Conservation (phyloP, 1,140 invertebrate species). For the Gonatopus flavifemur region DNA sequence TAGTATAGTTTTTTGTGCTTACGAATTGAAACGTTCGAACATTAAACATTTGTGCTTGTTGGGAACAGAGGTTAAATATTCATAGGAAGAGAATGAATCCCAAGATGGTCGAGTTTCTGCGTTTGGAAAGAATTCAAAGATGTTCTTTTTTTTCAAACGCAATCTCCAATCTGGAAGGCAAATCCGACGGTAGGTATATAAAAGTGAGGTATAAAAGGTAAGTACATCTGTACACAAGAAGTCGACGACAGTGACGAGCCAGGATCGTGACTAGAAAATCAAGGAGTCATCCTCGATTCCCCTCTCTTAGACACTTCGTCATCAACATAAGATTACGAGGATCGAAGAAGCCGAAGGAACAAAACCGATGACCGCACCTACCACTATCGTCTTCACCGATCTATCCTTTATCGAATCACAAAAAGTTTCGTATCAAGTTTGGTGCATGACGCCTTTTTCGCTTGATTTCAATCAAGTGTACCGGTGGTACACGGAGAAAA, state of each 20-base stretch:
- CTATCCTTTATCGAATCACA: too few relatives aligned
- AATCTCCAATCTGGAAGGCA: constrained; percentile 26
- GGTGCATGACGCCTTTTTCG: too few relatives aligned
- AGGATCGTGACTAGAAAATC: constrained; percentile 44
- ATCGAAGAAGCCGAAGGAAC: constrained; percentile 20
- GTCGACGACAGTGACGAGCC: constrained; percentile 40
- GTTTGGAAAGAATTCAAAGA: constrained; percentile 15
- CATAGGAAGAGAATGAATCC: too few relatives aligned
- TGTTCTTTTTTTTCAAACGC: constrained; percentile 21
- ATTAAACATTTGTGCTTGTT: too few relatives aligned
- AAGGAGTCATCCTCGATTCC: constrained; percentile 15
- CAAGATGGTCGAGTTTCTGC: constrained; percentile 14
- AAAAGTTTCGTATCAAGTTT: too few relatives aligned
- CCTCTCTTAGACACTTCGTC: constrained; percentile 1
- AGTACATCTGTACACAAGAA: constrained; percentile 36
- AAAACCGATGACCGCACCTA: constrained; percentile 6
- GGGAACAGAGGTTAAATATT: too few relatives aligned
- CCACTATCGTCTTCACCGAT: constrained; percentile 31
- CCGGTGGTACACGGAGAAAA: too few relatives aligned
- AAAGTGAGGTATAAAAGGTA: too few relatives aligned
- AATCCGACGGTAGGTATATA: constrained; percentile 36
- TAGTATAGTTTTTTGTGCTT: too few relatives aligned
- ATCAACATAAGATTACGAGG: constrained; percentile 12
- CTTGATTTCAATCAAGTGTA: too few relatives aligned
- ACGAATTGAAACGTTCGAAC: too few relatives aligned